These are phyloP conservation scores for Apomyelois bistriatella DNA, from an alignment of 2,888 invertebrate species.

Conservation along the genomic window DNA sequence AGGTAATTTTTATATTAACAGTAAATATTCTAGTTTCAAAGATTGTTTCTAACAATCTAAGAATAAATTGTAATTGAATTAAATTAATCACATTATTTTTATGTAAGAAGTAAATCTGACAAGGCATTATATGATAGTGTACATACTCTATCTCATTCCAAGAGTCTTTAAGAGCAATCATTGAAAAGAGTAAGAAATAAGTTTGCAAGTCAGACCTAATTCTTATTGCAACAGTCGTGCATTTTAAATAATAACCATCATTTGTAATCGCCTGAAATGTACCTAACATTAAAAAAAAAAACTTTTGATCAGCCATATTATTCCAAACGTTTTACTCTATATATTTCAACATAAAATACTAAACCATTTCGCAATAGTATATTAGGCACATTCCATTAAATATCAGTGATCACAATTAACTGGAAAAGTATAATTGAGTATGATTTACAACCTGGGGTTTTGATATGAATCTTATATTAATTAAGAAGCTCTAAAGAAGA, in stretches of 20 bases:
- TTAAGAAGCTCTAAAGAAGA: conserved; percentile 23
- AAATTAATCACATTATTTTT: background rate
- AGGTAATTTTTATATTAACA: background rate
- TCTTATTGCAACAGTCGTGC: background rate
- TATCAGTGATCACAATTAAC: background rate
- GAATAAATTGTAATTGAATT: background rate
- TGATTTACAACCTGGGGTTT: conserved; percentile 19
- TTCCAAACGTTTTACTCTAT: no score
- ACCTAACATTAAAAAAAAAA: background rate
- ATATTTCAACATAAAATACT: no score
- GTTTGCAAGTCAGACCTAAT: background rate
- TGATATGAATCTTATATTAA: conserved; percentile 21
- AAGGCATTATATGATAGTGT: background rate
- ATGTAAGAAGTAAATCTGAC: background rate
- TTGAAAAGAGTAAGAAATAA: background rate
- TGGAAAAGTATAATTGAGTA: conserved; percentile 11
- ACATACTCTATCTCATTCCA: background rate
- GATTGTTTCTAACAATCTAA: conserved; percentile 1
- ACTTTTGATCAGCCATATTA: background rate
- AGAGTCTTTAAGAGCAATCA: background rate
- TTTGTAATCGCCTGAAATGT: background rate
- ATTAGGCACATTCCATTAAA: background rate
- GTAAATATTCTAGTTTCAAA: background rate
- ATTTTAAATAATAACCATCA: background rate
- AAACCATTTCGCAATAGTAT: background rate